Conservation (phyloP, 2,113 vertebrate species). For the Hepsetus odoe region DNA sequence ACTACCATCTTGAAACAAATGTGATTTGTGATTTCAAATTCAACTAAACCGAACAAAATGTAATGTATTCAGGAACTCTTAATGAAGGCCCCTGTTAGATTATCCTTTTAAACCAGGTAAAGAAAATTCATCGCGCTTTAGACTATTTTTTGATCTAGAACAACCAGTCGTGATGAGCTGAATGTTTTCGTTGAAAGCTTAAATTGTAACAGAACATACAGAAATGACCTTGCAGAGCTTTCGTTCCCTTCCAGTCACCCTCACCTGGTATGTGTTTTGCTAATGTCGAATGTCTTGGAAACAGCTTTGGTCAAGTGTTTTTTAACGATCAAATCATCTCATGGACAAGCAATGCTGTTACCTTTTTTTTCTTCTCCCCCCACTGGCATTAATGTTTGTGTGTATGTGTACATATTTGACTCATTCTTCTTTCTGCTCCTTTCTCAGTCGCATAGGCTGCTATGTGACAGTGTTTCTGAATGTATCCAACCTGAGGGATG, state of each 20-base stretch:
- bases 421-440: slow-evolving; percentile 71
- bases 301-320: neutral
- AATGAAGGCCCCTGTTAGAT: too few relatives aligned
- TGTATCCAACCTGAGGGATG: slow-evolving; percentile 83
- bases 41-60: too few relatives aligned
- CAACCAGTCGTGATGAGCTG: neutral
- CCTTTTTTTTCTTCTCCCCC: neutral
- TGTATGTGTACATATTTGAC: slow-evolving; percentile 12
- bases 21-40: too few relatives aligned
- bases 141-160: neutral
- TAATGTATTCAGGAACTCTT: too few relatives aligned
- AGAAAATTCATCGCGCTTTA: neutral
- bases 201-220: neutral
- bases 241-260: neutral
- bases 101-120: neutral
- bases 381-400: neutral
- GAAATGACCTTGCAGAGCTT: neutral
- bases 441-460: slow-evolving; percentile 76
- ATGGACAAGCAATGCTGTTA: neutral
- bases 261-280: neutral
- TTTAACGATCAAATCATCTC: neutral
- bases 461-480: slow-evolving; percentile 57
- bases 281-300: neutral
- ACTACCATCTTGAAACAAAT: too few relatives aligned
- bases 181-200: neutral